Base-by-base conservation (phyloP, 2,113 vertebrate species). In the Dasyprocta punctata region DNA sequence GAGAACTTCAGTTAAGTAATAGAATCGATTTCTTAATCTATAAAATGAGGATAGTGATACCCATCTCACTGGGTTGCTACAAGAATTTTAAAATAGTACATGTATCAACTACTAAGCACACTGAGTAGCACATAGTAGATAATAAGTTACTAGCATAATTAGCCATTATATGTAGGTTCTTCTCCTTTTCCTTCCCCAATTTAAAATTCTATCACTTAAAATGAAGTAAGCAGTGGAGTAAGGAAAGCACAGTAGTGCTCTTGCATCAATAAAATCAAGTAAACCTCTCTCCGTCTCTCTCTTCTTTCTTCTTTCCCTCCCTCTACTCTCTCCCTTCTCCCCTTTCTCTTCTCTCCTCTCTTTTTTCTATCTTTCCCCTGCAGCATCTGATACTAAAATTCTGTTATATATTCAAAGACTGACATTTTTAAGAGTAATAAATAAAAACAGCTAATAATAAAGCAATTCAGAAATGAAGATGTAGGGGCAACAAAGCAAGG, bases 21-120 rank as follows among this genome's bases (percentile, higher is more conserved):
- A 83, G 86, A 44, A 78, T 95, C 61, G 52, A 41, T 97, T 97
- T 86, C 24, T 30, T 94, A 75, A 89, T 56, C 67, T 94, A 87
- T 81, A 97, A 94, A 94, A 94, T 75, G 49, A 77, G 33, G 47
- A 19, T 88, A 58, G 69, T 84, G 14, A 38, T 65, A 58, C 24
- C 56, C 63, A 93, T 83, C 38, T 93, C 61, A 56, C 9, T 54
- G 13, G 6, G 33, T 49, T 87, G 36, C 24, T 69, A 2, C 20
- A 77, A 88, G 58, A 28, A 73, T 38, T 90, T 92, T 80, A 41
- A 90, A 95, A 63, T 41, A 30, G 75, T 90, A 14, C 28, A 52
- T 54, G 10, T 47, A 80, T 91, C 38, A 93, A 86, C 67, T 84
- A 49, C 6, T 71, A 33, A 88, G 28, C 69, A 92, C 69, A 88